Evolutionary conservation across 2,113 vertebrate species (phyloP).

Genomic region (Oncorhynchus keta): DNA sequence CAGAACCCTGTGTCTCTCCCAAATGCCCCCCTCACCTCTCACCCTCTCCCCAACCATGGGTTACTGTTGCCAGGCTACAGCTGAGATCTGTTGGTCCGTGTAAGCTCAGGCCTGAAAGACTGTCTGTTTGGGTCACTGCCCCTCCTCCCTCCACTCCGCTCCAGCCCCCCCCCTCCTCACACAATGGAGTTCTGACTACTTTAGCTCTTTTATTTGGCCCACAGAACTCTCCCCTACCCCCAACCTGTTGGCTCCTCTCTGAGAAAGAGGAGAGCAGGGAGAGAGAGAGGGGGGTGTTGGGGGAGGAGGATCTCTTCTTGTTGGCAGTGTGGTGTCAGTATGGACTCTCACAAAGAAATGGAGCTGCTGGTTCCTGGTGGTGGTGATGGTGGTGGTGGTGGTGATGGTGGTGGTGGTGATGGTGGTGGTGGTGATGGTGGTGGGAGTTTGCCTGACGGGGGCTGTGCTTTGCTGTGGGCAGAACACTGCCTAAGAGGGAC

Average conservation of each 20-base stretch:
- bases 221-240: constrained; percentile 77
- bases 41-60: constrained; percentile 68
- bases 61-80: constrained; percentile 82
- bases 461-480: constrained; percentile 23
- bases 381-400: constrained; percentile 26
- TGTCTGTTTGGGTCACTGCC: constrained; percentile 79
- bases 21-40: constrained; percentile 42
- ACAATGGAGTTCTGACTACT: constrained; percentile 78
- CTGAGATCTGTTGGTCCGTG: constrained; percentile 74
- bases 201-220: constrained; percentile 81
- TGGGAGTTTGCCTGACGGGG: constrained; percentile 1
- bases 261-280: constrained; percentile 61
- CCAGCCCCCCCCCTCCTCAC: constrained; percentile 65
- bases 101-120: constrained; percentile 76
- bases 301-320: constrained; percentile 57
- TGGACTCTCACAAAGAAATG: constrained; percentile 56
- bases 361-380: constrained; percentile 53
- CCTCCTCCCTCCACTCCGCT: constrained; percentile 41
- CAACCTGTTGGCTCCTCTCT: constrained; percentile 71
- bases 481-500: constrained; percentile 32
- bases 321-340: constrained; percentile 75
- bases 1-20: constrained; percentile 61
- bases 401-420: constrained; percentile 16
- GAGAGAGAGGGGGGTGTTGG: constrained; percentile 25
- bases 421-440: constrained; percentile 23